Conservation (phyloP, 1,140 invertebrate genomes). For the Aethina tumida region DNA sequence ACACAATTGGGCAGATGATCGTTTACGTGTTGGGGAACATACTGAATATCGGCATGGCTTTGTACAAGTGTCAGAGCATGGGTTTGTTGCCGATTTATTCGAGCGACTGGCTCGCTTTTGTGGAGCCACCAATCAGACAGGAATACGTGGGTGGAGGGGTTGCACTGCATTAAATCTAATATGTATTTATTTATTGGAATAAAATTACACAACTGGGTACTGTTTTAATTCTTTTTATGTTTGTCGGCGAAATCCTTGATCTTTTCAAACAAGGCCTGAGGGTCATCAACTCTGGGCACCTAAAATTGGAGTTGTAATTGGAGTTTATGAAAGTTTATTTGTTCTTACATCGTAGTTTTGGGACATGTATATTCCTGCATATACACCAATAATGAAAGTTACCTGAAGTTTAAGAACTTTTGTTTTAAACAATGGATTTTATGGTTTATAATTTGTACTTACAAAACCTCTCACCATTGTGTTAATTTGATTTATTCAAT, state of each 20-base stretch:
- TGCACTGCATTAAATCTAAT: slow-evolving; percentile 46
- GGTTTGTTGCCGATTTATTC: slow-evolving; percentile 93
- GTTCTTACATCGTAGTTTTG: slow-evolving; percentile 71
- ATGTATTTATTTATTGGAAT: slow-evolving; percentile 18
- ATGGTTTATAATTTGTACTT: slow-evolving; percentile 17
- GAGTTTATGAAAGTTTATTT: slow-evolving; percentile 7
- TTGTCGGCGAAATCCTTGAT: slow-evolving; percentile 57
- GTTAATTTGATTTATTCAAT: too few species aligned
- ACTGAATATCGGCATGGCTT: slow-evolving; percentile 81
- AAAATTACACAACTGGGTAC: slow-evolving; percentile 6
- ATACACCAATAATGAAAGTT: slow-evolving; percentile 63
- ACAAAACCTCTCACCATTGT: slow-evolving; percentile 32
- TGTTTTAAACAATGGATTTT: slow-evolving; percentile 3
- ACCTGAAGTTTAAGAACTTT: slow-evolving; percentile 46
- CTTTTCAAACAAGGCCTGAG: slow-evolving; percentile 53
- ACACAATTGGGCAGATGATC: slow-evolving; percentile 83
- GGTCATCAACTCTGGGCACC: slow-evolving; percentile 75
- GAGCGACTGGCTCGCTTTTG: slow-evolving; percentile 98
- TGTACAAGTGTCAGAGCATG: slow-evolving; percentile 99
- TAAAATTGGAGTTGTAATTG: slow-evolving; percentile 36
- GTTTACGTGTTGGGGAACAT: slow-evolving; percentile 94
- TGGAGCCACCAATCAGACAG: slow-evolving; percentile 77
- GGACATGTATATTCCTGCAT: slow-evolving; percentile 66
- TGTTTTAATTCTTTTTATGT: slow-evolving; percentile 46
- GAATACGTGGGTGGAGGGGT: slow-evolving; percentile 84